Evolutionary conservation across 2,888 invertebrate species (phyloP), one percentile per base, ranked within the genome.

Genomic region (Perdita meconis): DNA sequence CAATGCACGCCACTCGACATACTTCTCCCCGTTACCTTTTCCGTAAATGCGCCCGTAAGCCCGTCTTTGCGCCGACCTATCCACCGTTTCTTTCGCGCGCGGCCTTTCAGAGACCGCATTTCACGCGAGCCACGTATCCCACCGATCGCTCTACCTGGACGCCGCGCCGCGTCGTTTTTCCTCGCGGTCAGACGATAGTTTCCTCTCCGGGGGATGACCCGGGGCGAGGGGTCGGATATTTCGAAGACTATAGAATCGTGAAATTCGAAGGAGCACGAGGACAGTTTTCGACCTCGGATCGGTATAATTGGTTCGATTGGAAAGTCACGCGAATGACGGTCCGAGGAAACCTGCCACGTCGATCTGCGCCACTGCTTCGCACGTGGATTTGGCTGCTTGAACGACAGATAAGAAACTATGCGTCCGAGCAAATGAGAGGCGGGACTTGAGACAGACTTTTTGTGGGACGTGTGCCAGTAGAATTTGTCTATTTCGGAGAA

Each of bases 81-180:
- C 51, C 51, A 47, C 36, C 26, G 38, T 56, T 66, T 61, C 65
- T 66, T 61, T 73, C 67, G 42, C 34, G 40, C 40, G 16, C 60
- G 40, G 40, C 50, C 47, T 44, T 42, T 36, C 13, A 55, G 26
- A 40, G 59, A 30, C 42, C 26, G 36, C 75, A 57, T 74, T 74
- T 76, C 59, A 77, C 63, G 68, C 77, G 60, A 66, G n/a, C 38
- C 13, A 8, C 30, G 59, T 40, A 42, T 51, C 36, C 47, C n/a
- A n/a, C n/a, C n/a, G n/a, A n/a, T n/a, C n/a, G n/a, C n/a, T n/a
- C n/a, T n/a, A n/a, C n/a, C n/a, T n/a, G n/a, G n/a, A 38, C 50
- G 30, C 13, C n/a, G 36, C 19, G 12, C n/a, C 30, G 22, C 6
- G 34, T 38, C 50, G 50, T 5, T 13, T 47, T 47, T 56, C 38